Percentiles rank a stretch among this genome's conserved stretches.
Evolutionary conservation across 1,140 invertebrate genomes (phyloP).

Genomic region (Antheraea mylitta): DNA sequence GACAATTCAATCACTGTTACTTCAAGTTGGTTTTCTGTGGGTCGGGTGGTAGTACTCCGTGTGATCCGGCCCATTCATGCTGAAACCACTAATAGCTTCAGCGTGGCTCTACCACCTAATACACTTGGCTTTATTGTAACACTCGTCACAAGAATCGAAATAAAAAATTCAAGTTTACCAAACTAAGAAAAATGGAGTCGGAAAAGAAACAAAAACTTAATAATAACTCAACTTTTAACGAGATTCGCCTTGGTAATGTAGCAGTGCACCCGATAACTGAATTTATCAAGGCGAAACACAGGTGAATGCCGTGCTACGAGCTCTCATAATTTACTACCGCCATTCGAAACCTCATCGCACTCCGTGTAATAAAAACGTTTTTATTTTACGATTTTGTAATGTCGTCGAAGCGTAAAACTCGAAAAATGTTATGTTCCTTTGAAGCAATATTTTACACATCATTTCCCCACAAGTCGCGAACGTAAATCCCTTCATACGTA

Average conservation of each 20-base stretch:
- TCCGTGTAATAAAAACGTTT: constrained; percentile 29
- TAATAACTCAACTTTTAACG: not conserved
- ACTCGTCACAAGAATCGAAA: too few species aligned
- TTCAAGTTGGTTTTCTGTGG: too few species aligned
- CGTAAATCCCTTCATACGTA: not conserved
- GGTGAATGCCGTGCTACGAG: constrained; percentile 19
- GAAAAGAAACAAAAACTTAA: not conserved
- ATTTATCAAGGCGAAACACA: not conserved
- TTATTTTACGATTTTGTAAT: constrained; percentile 40
- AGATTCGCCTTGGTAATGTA: not conserved
- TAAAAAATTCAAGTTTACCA: too few species aligned
- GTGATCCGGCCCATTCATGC: too few species aligned
- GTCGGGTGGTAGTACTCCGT: too few species aligned
- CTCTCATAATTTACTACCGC: constrained; percentile 31
- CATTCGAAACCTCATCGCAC: constrained; percentile 37
- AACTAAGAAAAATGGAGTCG: too few species aligned
- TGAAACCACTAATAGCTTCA: too few species aligned
- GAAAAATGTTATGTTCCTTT: constrained; percentile 3
- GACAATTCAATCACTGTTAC: too few species aligned
- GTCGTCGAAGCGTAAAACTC: not conserved
- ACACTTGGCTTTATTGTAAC: too few species aligned
- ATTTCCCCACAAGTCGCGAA: not conserved
- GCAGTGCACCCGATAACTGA: not conserved
- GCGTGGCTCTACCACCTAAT: too few species aligned
- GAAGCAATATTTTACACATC: constrained; percentile 1